Evolutionary conservation across 1,140 invertebrate species (phyloP), one percentile per base, ranked within the genome.

Genomic region (Chionoecetes opilio): DNA sequence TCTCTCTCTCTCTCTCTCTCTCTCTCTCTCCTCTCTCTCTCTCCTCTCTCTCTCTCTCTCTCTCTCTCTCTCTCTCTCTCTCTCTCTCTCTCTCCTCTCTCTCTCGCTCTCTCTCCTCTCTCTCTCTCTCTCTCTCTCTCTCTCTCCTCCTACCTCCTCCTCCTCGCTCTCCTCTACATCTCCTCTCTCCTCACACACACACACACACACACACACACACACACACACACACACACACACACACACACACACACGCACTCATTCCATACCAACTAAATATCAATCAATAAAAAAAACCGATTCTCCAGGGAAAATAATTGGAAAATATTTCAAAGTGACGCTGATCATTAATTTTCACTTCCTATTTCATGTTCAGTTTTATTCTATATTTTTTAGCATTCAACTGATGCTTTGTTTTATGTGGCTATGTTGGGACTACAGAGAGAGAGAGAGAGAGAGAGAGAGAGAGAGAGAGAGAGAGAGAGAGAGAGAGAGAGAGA

Each of bases 1-100:
- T n/a, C 84, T 86, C n/a, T 86, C 84, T 29, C 84, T 86, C 84
- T 86, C 84, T 86, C n/a, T 31, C 84, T 86, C 84, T 86, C 84
- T 86, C 84, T 86, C 84, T 86, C 84, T 86, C 84, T 86, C 84
- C 31, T 53, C 21, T 46, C 41, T 14, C 41, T 46, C 41, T 46
- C 41, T 46, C 41, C 41, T 14, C 41, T 46, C 5, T 46, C 14
- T 46, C 14, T 46, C 41, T 14, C 41, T n/a, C n/a, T n/a, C 89
- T 91, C 89, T 63, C 88, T 46, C 37, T 75, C 90, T 34, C 46
- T 9, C 41, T 32, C 21, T 11, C 90, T 32, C 37, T 26, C 32
- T 35, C 32, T 35, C 85, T 87, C 6, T 21, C 85, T 87, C 6
- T 35, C 0, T 87, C 31, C 85, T 14, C 37, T 31, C 32, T 37